Evolutionary conservation across 1,140 invertebrate genomes (phyloP).

Genomic region (Phymorhynchus buccinoides): DNA sequence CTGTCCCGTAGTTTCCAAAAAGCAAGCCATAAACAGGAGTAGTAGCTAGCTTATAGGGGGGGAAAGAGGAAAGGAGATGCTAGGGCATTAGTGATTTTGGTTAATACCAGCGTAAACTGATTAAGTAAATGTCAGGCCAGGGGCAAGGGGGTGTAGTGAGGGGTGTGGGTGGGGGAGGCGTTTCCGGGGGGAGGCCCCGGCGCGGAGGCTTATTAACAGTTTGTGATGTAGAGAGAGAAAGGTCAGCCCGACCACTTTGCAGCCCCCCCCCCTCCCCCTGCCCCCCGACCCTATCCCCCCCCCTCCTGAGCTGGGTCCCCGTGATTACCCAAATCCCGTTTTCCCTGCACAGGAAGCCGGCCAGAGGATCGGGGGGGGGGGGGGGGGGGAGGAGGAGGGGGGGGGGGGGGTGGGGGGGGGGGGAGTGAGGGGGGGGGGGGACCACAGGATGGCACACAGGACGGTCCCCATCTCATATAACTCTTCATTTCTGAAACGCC

Average conservation of each 20-base stretch:
- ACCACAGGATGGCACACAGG: neutral
- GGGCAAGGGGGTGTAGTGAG: constrained; percentile 22
- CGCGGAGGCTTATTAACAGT: constrained; percentile 39
- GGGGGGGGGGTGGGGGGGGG: too few relatives aligned
- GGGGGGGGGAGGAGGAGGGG: too few relatives aligned
- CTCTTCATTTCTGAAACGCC: too few relatives aligned
- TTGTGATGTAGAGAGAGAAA: constrained; percentile 44
- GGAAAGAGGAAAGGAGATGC: neutral
- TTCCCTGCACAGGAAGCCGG: constrained; percentile 26
- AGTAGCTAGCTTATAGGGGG: too few relatives aligned
- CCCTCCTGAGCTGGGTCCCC: constrained; percentile 1
- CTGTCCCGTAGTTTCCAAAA: neutral
- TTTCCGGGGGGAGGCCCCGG: too few relatives aligned
- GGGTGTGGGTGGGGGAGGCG: too few relatives aligned
- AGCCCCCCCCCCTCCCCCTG: too few relatives aligned
- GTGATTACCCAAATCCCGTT: constrained; percentile 43
- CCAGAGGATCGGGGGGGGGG: neutral
- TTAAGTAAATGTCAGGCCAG: constrained; percentile 42
- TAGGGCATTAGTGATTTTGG: constrained; percentile 36
- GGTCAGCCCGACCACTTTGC: constrained; percentile 39
- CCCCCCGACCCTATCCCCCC: too few relatives aligned
- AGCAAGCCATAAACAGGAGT: constrained; percentile 18
- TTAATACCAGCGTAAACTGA: constrained; percentile 43
- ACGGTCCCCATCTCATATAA: too few relatives aligned
- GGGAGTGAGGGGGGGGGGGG: too few relatives aligned